Conservation (phyloP, 2,113 vertebrate genomes). For the Lethenteron camtschaticum region DNA sequence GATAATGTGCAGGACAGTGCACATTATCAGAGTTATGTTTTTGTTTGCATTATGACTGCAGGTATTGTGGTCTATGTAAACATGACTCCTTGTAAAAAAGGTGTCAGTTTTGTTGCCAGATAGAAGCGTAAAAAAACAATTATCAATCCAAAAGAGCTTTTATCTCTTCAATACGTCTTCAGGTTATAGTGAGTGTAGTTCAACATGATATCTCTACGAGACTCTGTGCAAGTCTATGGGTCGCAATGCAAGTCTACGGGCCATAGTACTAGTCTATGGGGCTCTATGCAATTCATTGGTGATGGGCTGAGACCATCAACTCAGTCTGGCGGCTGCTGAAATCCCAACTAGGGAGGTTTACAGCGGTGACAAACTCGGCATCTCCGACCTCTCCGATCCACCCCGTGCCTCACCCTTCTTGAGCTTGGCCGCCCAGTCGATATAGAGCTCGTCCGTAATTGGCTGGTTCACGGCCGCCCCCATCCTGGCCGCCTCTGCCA, state of each 20-base stretch:
- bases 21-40: too few species aligned
- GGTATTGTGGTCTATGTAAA: too few species aligned
- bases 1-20: background rate
- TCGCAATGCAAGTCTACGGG: too few species aligned
- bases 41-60: too few species aligned
- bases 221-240: too few species aligned
- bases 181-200: too few species aligned
- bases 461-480: too few species aligned
- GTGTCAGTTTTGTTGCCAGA: too few species aligned
- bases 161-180: too few species aligned
- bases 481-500: constrained; percentile 15
- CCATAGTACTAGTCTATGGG: background rate
- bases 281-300: background rate
- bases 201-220: too few species aligned
- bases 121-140: too few species aligned
- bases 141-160: background rate
- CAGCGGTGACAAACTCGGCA: background rate
- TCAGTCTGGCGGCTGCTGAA: background rate
- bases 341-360: background rate
- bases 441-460: constrained; percentile 43
- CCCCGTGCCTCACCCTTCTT: constrained; percentile 41
- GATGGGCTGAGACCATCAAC: background rate
- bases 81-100: too few species aligned
- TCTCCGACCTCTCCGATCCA: background rate
- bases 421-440: constrained; percentile 79